These are phyloP conservation scores for Pelosia muscerda DNA, from an alignment of 2,888 invertebrate genomes.

Conservation along the genomic window DNA sequence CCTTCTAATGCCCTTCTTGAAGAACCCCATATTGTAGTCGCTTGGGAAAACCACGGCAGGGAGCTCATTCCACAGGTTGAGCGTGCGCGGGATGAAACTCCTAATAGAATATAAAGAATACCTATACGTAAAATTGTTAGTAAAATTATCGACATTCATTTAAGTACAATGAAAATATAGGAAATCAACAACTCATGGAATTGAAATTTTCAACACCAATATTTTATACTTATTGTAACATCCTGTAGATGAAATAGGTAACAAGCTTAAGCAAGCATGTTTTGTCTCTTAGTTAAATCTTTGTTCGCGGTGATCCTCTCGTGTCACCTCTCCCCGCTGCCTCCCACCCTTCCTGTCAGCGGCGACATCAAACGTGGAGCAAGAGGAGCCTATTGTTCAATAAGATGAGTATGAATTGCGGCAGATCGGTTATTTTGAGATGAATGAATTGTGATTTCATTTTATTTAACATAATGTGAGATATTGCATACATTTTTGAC, in stretches of 20 bases:
- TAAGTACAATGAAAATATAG: no score
- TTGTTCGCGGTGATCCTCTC: constrained; percentile 72
- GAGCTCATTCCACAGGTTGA: no score
- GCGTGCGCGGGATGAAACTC: no score
- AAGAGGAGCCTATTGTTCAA: constrained; percentile 56
- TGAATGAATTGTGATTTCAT: constrained; percentile 29
- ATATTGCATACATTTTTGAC: neutral
- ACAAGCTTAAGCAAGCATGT: constrained; percentile 76
- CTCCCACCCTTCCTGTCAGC: constrained; percentile 59
- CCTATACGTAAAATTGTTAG: no score
- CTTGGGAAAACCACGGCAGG: no score
- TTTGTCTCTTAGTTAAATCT: constrained; percentile 80
- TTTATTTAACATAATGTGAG: neutral
- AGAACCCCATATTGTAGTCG: no score
- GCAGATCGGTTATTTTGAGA: constrained; percentile 45
- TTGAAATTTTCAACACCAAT: neutral
- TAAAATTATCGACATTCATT: no score
- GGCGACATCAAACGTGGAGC: constrained; percentile 70
- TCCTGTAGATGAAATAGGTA: constrained; percentile 70
- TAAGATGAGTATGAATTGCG: constrained; percentile 27
- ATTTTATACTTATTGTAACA: constrained; percentile 38
- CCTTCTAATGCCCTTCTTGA: no score
- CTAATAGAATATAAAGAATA: no score
- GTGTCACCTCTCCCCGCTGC: constrained; percentile 40
- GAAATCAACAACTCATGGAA: no score